Percentiles rank a stretch among this genome's conserved stretches.
phyloP scores from a whole-genome alignment of 2,888 invertebrate species.

The Leptopterna dolabrata region DNA sequence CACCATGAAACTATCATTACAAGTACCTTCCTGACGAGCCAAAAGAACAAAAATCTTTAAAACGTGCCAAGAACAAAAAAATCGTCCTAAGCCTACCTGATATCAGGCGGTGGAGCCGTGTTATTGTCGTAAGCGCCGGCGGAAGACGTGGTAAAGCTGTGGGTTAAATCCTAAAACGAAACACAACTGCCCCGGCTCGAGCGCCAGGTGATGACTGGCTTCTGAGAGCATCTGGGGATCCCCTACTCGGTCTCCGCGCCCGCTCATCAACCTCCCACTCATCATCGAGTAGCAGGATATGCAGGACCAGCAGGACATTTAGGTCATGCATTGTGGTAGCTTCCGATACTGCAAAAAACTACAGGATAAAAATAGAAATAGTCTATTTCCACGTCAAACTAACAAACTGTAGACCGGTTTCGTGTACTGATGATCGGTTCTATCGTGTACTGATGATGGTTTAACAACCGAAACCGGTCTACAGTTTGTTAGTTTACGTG shows the following conservation, averaged over 20 bases:
- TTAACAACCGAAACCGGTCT: no score
- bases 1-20: no score
- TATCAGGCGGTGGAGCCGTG: constrained; percentile 17
- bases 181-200: constrained; percentile 17
- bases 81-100: neutral
- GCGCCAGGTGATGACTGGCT: constrained; percentile 26
- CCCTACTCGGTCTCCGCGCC: neutral
- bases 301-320: neutral
- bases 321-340: neutral
- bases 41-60: no score
- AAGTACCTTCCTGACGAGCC: no score
- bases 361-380: no score
- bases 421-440: no score
- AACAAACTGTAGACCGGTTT: no score
- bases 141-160: constrained; percentile 23
- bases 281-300: neutral
- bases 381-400: no score
- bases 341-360: neutral
- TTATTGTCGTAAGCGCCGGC: constrained; percentile 17
- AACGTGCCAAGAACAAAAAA: no score
- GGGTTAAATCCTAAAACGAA: neutral
- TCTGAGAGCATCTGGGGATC: neutral
- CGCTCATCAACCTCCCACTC: neutral
- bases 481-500: no score
- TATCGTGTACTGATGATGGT: no score